Evolutionary conservation across 1,140 invertebrate genomes (phyloP), one percentile per base, ranked within the genome.

Genomic region (Bemisia tabaci): DNA sequence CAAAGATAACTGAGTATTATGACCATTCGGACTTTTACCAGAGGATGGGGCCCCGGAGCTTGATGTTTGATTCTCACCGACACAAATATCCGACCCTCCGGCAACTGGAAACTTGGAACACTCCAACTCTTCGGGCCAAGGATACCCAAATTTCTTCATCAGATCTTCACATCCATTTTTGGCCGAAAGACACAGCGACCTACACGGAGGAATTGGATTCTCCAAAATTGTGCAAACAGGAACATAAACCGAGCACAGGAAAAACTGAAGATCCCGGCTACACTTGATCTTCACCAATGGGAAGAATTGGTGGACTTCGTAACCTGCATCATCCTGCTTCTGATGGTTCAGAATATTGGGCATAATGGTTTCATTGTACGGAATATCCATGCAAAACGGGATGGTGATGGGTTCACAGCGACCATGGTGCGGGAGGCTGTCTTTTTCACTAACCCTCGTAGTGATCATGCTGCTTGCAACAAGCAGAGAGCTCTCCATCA

Each of bases 271-370:
- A 76, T 98, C 91, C 0, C 90, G 85, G 69, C 93, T 96, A 77
- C 97, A 99, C 71, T 94, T 87, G 2, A 97, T 87, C 81, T 98
- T 97, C 1, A 98, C 89, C n/a, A 99, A 78, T 1, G 96, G 94
- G 66, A 91, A 91, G 75, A 94, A 98, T 74, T 95, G 90, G 75
- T 96, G 90, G 0, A 98, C 87, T 72, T 97, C 94, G 63, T 90
- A 79, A 1, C 90, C 94, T 22, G 96, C 97, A 72, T 98, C 95
- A 72, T 97, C 92, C 78, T 99, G 95, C 71, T 89, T 95, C 64
- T 88, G 85, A 73, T 99, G 96, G 65, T 91, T 88, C 69, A 98
- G 79, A 33, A 97, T 74, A 79, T 98, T 98, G 2, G 95, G 95
- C 87, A 97, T 94, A 66, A 97, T 95, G 0, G 95, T 98, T 77